Evolutionary conservation across 1,140 invertebrate species (phyloP).

Genomic region (Pentalonia nigronervosa): DNA sequence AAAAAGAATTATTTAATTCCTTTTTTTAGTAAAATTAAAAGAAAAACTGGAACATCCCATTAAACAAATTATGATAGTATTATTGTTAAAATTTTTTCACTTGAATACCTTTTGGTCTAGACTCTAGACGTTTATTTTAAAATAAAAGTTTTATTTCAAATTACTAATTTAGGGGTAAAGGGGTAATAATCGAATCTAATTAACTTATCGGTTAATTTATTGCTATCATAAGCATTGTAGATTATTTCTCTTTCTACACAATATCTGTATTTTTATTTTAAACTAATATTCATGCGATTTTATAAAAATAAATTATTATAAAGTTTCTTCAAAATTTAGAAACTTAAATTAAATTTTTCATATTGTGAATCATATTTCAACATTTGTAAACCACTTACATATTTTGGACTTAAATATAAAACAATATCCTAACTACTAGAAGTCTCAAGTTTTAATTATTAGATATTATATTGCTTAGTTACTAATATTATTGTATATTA

Average conservation of each 20-base stretch:
- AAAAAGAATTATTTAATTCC: background rate
- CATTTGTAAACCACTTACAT: background rate
- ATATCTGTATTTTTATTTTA: background rate
- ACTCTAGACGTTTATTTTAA: background rate
- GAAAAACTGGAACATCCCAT: background rate
- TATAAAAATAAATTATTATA: no score
- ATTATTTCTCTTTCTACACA: background rate
- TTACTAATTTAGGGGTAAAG: background rate
- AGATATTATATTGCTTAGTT: conserved; percentile 12
- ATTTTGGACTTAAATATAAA: background rate
- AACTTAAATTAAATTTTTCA: background rate
- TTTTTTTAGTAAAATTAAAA: no score
- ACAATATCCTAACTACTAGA: background rate
- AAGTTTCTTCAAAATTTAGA: no score
- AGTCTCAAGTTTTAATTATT: background rate
- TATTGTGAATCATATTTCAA: background rate
- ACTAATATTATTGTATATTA: conserved; percentile 8
- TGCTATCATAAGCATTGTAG: background rate
- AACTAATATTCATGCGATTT: no score
- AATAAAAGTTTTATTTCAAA: background rate
- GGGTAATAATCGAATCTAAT: no score
- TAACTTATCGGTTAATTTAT: no score
- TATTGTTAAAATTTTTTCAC: background rate
- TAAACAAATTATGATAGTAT: background rate
- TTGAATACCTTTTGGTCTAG: background rate